Percentiles rank a stretch among this genome's conserved stretches.
Evolutionary conservation across 2,797 vertebrate species (phyloP).

Genomic region (Anabacerthia variegaticeps): DNA sequence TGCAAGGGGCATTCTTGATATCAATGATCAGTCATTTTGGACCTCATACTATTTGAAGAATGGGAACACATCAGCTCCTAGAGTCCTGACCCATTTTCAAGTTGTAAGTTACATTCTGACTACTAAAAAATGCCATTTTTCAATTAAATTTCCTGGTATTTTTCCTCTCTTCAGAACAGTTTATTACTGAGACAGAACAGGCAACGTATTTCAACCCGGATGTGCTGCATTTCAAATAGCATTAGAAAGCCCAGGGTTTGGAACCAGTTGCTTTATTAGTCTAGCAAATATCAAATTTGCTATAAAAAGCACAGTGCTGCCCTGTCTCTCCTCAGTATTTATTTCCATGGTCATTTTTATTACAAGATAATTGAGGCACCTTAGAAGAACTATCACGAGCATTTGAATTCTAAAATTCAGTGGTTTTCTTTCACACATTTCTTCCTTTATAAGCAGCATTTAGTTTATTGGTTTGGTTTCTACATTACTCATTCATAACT

Average conservation of each 20-base stretch:
- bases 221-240: constrained; percentile 6
- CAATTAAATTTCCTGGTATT: neutral
- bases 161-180: neutral
- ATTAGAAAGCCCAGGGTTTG: constrained; percentile 14
- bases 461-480: neutral
- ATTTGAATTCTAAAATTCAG: neutral
- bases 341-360: neutral
- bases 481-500: neutral
- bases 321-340: neutral
- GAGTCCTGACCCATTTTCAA: neutral
- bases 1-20: neutral
- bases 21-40: neutral
- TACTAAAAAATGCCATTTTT: neutral
- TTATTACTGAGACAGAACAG: neutral
- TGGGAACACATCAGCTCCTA: neutral
- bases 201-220: neutral
- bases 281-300: constrained; percentile 15
- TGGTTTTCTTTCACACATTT: neutral
- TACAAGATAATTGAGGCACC: neutral
- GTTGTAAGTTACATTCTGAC: neutral
- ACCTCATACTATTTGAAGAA: neutral
- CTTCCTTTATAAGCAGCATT: neutral
- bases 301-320: neutral
- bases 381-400: neutral
- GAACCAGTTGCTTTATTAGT: constrained; percentile 19